Base-by-base conservation (phyloP, 2,797 vertebrate species). In the Leptodactylus fallax region DNA sequence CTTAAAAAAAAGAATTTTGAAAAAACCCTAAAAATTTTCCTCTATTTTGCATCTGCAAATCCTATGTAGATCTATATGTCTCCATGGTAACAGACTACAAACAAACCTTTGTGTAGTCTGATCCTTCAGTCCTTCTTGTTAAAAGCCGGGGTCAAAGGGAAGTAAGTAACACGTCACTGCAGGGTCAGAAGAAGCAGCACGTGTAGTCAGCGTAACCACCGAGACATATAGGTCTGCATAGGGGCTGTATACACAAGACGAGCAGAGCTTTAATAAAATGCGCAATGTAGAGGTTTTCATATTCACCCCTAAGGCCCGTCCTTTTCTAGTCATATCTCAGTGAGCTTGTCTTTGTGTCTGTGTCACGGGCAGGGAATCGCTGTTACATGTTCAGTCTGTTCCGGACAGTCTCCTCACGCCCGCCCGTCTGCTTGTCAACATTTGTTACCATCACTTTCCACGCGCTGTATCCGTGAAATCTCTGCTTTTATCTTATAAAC, bases 351-450 rank as follows among this genome's bases (percentile, higher is more conserved):
- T 74, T 11, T 49, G 45, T 74, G 17, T 74, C 17, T 3, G 45
- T 74, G 71, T 74, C 71, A n/a, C 71, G 45, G 49, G 19, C 1
- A 49, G 71, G 16, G 71, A 74, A 10, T 47, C 19, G 16, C 78
- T 9, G 55, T 79, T 21, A 79, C 78, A 79, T 12, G 23, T 60
- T 36, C 78, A 79, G 23, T 79, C 77, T 79, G 77, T 21, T 79
- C 13, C 25, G 13, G 55, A 58, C 78, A 60, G 5, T 45, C 14
- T 58, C 77, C 27, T 79, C 78, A 6, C 56, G 78, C 55, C 78
- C 27, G 76, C 55, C 55, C 0, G 78, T 45, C 14, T 10, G 16
- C 55, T 19, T 36, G 55, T 79, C 78, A 21, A 2, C 78, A 4
- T 14, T 7, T 19, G 14, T 79, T 27, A 79, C 7, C 23, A 27